Evolutionary conservation across 2,113 vertebrate species (phyloP).

Genomic region (Antechinus stuartii): DNA sequence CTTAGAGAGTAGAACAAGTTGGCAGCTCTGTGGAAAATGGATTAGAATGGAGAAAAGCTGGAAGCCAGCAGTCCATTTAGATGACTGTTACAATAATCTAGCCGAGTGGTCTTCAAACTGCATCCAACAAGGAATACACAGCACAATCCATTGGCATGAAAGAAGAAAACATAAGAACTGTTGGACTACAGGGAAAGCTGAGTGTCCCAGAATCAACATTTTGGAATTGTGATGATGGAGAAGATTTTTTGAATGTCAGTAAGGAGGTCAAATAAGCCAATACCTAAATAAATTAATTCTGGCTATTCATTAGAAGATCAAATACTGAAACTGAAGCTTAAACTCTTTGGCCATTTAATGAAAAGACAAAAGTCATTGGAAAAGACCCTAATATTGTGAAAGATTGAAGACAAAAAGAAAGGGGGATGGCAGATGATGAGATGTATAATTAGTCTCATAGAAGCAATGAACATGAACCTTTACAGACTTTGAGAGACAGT

Average conservation of each 20-base stretch:
- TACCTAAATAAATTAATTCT: not conserved
- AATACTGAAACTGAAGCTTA: not conserved
- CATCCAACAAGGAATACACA: not conserved
- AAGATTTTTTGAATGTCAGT: not conserved
- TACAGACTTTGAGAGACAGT: not conserved
- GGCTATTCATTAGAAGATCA: not conserved
- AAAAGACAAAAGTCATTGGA: not conserved
- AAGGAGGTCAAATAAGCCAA: not conserved
- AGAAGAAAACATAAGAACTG: not conserved
- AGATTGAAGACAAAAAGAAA: not conserved
- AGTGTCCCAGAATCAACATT: not conserved
- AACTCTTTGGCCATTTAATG: not conserved
- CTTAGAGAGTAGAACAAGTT: not conserved
- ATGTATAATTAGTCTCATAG: too few species aligned
- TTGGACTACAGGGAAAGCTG: not conserved
- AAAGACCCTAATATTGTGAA: not conserved
- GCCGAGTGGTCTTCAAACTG: not conserved
- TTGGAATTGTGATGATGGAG: not conserved
- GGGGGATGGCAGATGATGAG: too few species aligned
- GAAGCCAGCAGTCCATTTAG: not conserved
- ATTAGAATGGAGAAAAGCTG: not conserved
- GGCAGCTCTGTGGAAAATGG: not conserved
- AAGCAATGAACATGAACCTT: not conserved
- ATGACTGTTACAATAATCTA: not conserved
- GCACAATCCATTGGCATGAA: not conserved